These are phyloP conservation scores for Noctua pronuba DNA, from an alignment of 2,888 invertebrate species.

Conservation along the genomic window DNA sequence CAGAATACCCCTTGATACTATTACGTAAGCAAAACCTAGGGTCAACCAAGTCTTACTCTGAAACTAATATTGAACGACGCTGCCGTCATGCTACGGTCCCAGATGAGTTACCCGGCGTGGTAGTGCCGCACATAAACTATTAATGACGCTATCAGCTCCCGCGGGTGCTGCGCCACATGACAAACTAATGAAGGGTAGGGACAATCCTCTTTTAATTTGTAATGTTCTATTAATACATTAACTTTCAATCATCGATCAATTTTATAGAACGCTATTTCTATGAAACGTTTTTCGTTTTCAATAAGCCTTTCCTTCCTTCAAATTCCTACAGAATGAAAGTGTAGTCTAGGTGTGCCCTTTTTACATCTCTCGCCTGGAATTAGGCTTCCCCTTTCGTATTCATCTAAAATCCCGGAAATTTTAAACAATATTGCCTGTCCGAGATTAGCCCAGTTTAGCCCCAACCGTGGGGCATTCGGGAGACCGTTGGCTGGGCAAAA, in stretches of 20 bases:
- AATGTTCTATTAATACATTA: conserved; percentile 12
- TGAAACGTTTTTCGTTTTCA: background rate
- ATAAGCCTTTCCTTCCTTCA: background rate
- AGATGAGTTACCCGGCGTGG: background rate
- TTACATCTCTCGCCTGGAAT: background rate
- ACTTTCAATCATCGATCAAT: background rate
- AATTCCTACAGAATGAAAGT: background rate
- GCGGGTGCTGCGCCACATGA: conserved; percentile 10
- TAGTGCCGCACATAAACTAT: background rate
- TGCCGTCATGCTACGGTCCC: conserved; percentile 20
- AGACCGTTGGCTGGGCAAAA: background rate
- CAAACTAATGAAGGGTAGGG: conserved; percentile 13
- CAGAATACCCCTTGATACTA: background rate
- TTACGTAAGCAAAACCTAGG: background rate
- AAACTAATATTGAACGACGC: conserved; percentile 23
- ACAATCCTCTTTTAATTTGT: conserved; percentile 22
- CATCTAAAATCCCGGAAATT: background rate
- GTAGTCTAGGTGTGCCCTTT: background rate
- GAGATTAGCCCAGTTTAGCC: background rate
- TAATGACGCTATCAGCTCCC: conserved; percentile 32
- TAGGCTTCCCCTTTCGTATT: background rate
- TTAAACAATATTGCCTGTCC: background rate
- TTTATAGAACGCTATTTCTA: background rate
- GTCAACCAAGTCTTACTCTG: background rate
- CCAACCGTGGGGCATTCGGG: background rate